These are phyloP conservation scores for Mallateleia sp. DNA, from an alignment of 2,888 invertebrate species.

Conservation along the genomic window DNA sequence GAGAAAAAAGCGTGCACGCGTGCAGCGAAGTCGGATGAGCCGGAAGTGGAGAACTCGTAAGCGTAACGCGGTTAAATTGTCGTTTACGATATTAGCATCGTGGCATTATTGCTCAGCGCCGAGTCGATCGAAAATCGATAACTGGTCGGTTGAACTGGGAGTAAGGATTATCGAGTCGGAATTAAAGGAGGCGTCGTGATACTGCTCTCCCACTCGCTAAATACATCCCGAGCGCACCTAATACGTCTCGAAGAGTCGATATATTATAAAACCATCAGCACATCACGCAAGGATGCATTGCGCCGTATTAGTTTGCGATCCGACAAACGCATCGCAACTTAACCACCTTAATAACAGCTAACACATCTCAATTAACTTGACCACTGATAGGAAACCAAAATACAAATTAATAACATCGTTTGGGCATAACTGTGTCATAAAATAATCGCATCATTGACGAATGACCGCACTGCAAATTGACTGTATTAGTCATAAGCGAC, in stretches of 20 bases:
- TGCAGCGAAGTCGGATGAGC: slow-evolving; percentile 53
- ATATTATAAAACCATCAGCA: too few relatives aligned
- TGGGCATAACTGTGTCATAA: slow-evolving; percentile 16
- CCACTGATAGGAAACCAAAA: neutral
- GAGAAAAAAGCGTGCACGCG: slow-evolving; percentile 61
- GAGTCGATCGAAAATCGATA: slow-evolving; percentile 74
- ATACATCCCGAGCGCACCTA: too few relatives aligned
- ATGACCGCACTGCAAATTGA: slow-evolving; percentile 15
- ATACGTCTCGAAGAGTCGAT: too few relatives aligned
- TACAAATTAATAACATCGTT: slow-evolving; percentile 23
- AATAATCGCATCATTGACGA: slow-evolving; percentile 17
- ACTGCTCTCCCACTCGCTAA: too few relatives aligned
- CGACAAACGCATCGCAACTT: too few relatives aligned
- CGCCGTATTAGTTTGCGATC: too few relatives aligned
- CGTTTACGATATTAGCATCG: slow-evolving; percentile 70
- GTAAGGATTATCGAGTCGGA: too few relatives aligned
- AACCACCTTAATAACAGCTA: too few relatives aligned
- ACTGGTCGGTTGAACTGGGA: slow-evolving; percentile 53
- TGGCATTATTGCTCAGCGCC: slow-evolving; percentile 56
- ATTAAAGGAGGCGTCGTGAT: too few relatives aligned
- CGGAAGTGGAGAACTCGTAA: slow-evolving; percentile 52
- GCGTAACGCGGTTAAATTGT: slow-evolving; percentile 66
- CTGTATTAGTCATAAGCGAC: slow-evolving; percentile 28
- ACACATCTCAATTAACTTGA: slow-evolving; percentile 4
- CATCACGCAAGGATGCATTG: too few relatives aligned